Evolutionary conservation across 1,140 invertebrate genomes (phyloP).

Genomic region (honey bee (Apis mellifera)): Amel_HAv3.1 CM009943.2:6943501-6944000

Average conservation of each 20-base stretch:
- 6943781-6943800: constrained; percentile 63
- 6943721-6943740: constrained; percentile 55
- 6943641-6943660: constrained; percentile 39
- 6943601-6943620: constrained; percentile 74
- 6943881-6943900: constrained; percentile 36
- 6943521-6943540: background rate
- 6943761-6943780: constrained; percentile 61
- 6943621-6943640: constrained; percentile 71
- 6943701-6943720: constrained; percentile 51
- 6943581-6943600: constrained; percentile 68
- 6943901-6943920: constrained; percentile 26
- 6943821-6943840: constrained; percentile 59
- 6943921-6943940: too few species aligned
- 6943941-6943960: too few species aligned
- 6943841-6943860: constrained; percentile 56
- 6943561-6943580: background rate
- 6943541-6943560: constrained; percentile 8
- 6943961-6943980: background rate
- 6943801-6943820: constrained; percentile 61
- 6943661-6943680: constrained; percentile 38
- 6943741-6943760: constrained; percentile 46
- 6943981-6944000: background rate
- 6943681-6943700: constrained; percentile 56
- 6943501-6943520: background rate
- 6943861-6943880: background rate